phyloP scores from a whole-genome alignment of 2,888 invertebrate species.

The Drosophila maculinotata region DNA sequence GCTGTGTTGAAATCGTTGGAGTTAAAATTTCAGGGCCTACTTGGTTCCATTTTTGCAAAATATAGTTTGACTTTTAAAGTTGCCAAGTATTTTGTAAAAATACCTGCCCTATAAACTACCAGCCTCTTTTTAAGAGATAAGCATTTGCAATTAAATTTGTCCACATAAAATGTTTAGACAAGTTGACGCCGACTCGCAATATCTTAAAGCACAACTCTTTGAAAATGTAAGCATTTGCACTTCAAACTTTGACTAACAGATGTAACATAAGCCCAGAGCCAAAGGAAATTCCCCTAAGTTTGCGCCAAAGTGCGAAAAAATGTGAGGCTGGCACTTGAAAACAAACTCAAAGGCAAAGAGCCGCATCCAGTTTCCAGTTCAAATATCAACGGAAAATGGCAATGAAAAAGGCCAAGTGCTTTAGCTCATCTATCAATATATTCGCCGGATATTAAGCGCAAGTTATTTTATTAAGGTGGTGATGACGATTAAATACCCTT shows the following conservation, averaged over 20 bases:
- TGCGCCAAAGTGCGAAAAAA: slow-evolving; percentile 14
- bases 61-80: too few species aligned
- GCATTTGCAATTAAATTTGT: neutral
- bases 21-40: neutral
- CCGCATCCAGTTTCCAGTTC: slow-evolving; percentile 39
- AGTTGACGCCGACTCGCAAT: neutral
- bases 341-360: slow-evolving; percentile 36
- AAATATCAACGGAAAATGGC: slow-evolving; percentile 55
- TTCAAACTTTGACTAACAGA: slow-evolving; percentile 23
- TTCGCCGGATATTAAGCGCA: slow-evolving; percentile 23
- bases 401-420: slow-evolving; percentile 36
- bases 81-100: neutral
- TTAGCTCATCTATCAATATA: slow-evolving; percentile 63
- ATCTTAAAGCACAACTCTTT: slow-evolving; percentile 10
- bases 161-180: neutral
- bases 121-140: too few species aligned
- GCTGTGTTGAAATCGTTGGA: neutral
- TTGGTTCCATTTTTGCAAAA: neutral
- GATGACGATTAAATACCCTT: slow-evolving; percentile 1
- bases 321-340: slow-evolving; percentile 41
- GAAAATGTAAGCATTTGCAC: slow-evolving; percentile 7
- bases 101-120: too few species aligned
- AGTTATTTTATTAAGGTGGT: neutral
- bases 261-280: slow-evolving; percentile 13
- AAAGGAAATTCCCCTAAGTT: neutral